phyloP scores from a whole-genome alignment of 2,888 invertebrate species.

The Drosophila eohydei region DNA sequence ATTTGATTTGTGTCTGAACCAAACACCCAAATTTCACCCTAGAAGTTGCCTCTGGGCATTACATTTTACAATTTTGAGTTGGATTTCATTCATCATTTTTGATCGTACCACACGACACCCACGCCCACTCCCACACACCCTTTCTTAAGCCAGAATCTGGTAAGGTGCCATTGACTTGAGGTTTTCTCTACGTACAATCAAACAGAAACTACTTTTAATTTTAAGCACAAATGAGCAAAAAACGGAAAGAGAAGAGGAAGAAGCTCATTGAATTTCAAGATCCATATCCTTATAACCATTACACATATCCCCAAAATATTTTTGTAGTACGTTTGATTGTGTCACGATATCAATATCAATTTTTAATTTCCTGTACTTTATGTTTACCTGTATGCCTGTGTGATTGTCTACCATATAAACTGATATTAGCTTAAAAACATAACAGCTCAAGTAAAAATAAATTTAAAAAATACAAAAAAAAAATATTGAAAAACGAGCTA shows the following conservation, averaged over 20 bases:
- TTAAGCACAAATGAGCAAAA: constrained; percentile 50
- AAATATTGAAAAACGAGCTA: not conserved
- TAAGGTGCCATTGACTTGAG: constrained; percentile 57
- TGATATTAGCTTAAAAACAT: constrained; percentile 70
- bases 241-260: not conserved
- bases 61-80: not conserved
- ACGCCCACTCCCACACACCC: constrained; percentile 18
- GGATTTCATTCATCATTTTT: constrained; percentile 25
- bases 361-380: constrained; percentile 43
- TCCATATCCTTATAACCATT: constrained; percentile 38
- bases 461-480: constrained; percentile 7
- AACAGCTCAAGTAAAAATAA: constrained; percentile 40
- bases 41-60: constrained; percentile 19
- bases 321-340: constrained; percentile 65
- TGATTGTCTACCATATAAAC: constrained; percentile 69
- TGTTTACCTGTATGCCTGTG: constrained; percentile 61
- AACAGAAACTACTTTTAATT: constrained; percentile 74
- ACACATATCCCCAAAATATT: constrained; percentile 29
- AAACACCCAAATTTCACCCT: constrained; percentile 15
- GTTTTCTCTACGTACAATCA: constrained; percentile 52
- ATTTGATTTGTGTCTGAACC: constrained; percentile 39
- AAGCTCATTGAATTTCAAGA: constrained; percentile 53
- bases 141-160: constrained; percentile 48
- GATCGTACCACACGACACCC: constrained; percentile 8
- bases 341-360: constrained; percentile 32